Evolutionary conservation across 2,113 vertebrate genomes (phyloP).

Genomic region (Pogonocichla stellata): DNA sequence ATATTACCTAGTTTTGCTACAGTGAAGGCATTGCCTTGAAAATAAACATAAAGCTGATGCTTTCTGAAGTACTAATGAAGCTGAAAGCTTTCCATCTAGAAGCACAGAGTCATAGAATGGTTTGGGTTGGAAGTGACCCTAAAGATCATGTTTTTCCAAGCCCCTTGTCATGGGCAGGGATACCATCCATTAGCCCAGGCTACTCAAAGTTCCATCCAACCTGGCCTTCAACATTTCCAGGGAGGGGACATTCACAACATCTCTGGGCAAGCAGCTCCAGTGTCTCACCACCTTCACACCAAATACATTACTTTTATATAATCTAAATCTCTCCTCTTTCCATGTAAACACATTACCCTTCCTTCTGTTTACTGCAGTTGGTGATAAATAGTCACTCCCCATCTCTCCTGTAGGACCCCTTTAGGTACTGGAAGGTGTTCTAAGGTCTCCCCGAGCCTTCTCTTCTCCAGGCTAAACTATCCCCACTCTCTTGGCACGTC

Average conservation of each 20-base stretch:
- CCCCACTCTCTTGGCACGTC: not conserved
- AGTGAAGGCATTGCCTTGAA: not conserved
- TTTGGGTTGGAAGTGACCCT: not conserved
- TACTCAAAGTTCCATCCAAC: not conserved
- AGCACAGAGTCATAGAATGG: not conserved
- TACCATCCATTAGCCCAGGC: not conserved
- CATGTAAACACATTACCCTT: not conserved
- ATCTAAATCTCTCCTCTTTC: not conserved
- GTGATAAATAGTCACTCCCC: not conserved
- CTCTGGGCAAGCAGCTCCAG: not conserved
- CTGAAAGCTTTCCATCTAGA: not conserved
- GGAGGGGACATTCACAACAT: rapidly evolving
- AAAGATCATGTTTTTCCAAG: not conserved
- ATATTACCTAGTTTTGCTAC: not conserved
- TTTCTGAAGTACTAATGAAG: not conserved
- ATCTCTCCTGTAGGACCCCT: not conserved
- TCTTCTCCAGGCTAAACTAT: not conserved
- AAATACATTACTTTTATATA: not conserved
- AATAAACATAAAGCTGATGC: not conserved
- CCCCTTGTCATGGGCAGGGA: not conserved
- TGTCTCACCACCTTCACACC: not conserved
- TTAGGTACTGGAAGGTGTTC: not conserved
- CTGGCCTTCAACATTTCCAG: not conserved
- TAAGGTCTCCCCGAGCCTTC: not conserved
- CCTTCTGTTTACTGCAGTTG: rapidly evolving